Evolutionary conservation across 2,888 invertebrate species (phyloP), one percentile per base, ranked within the genome.

Genomic region (Eustalomyia histrio): DNA sequence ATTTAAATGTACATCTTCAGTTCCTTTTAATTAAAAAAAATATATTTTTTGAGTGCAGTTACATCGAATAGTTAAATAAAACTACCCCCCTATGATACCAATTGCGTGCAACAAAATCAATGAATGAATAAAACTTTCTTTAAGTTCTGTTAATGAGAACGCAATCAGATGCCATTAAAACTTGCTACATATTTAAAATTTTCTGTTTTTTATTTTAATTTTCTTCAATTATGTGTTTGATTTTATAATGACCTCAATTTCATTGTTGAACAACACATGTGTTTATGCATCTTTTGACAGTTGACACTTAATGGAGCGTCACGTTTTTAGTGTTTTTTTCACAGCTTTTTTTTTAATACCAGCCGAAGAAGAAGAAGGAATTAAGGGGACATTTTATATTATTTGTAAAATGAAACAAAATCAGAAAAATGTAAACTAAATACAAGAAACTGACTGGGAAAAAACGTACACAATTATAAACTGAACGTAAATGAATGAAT

Each of bases 251-350:
- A 81, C 81, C 81, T 78, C 74, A 81, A 81, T 81, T 71, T 74
- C 71, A 74, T 64, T 79, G 67, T 63, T 79, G n/a, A 79, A 57
- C 78, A 79, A 57, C 78, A 79, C 78, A 79, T 79, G 78, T 79
- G 58, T 78, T 57, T 52, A n/a, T 63, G 47, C 55, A 35, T 55
- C 72, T 63, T 81, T 67, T 81, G 81, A 81, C 81, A 81, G 81
- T 81, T 81, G 81, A 81, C 78, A 81, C 81, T 81, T 78, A 81
- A 81, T 81, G 81, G 81, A 81, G 81, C 81, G 78, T 81, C 81
- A 81, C 74, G 81, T 81, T 81, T 81, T 75, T 69, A 72, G 73
- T 72, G 78, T 78, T 50, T 29, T n/a, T 73, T 81, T 78, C 78
- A 78, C 69, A 78, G 81, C 74, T 68, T 69, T 43, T 33, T 58